Base-by-base conservation (phyloP, 2,888 invertebrate genomes). In the Sarcophaga subvicina region DNA sequence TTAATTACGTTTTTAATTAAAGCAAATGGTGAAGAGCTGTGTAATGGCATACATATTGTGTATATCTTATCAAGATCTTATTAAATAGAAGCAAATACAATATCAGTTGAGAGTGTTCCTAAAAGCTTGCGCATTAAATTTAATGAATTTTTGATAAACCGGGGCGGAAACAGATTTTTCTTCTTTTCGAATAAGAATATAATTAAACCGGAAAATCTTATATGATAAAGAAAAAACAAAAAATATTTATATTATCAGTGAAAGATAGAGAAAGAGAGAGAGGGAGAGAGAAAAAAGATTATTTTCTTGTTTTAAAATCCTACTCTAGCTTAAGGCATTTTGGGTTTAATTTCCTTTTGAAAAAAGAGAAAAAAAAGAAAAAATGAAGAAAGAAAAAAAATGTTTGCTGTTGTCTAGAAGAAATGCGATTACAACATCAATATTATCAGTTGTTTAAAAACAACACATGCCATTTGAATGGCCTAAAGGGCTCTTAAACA, bases 1-100 rank as follows among this genome's bases (percentile, higher is more conserved):
- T 86, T 86, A 86, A 86, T 83, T 86, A 86, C 72, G 80, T 78
- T 83, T 80, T 83, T 70, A 80, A 86, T 86, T 86, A 83, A 86
- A 86, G 77, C 80, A 86, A 83, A 80, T 83, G 80, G 70, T 10
- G 37, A 37, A 37, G 37, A 70, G 67, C n/a, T 25, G 54, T 12
- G 62, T 12, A 69, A 14, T 63, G 63, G 5, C 27, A 22, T 37
- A 37, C 10, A 37, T 37, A 37, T 37, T 37, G 37, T 70, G 22
- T 14, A 78, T 37, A 37, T 10, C 37, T 37, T 37, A 54, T 45
- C 67, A 20, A 62, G 60, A 80, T 71, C 78, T 80, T 86, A 86
- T 86, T 80, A 77, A 60, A 62, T 4, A 37, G 37, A 37, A 86
- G 72, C 69, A 27, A 27, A 59, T 47, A 37, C 37, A 2, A 37